Conservation (phyloP, 2,888 invertebrate species). For the Caenorhabditis becei region DNA sequence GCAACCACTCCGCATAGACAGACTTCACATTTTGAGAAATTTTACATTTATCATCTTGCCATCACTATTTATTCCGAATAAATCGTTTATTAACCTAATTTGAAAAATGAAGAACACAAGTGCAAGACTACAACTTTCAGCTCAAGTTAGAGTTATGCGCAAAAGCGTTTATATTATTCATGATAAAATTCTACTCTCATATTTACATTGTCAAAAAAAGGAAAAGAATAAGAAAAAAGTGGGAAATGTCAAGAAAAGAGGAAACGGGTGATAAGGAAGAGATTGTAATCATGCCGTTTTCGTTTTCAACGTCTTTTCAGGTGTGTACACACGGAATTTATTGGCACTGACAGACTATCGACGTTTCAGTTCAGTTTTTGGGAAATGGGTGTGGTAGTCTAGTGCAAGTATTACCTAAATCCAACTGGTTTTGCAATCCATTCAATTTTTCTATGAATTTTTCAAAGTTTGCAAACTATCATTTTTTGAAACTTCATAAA, state of each 20-base stretch:
- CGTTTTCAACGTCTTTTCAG: slow-evolving; percentile 29
- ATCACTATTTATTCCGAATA: slow-evolving; percentile 56
- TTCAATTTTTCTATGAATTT: neutral
- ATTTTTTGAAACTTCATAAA: neutral
- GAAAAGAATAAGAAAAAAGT: slow-evolving; percentile 12
- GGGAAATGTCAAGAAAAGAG: slow-evolving; percentile 16
- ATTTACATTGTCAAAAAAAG: neutral
- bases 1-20: slow-evolving; percentile 42
- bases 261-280: slow-evolving; percentile 45
- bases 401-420: neutral
- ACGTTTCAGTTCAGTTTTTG: slow-evolving; percentile 9
- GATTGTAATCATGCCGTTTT: slow-evolving; percentile 31
- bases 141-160: no score
- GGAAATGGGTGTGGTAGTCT: neutral
- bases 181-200: no score
- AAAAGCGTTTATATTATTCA: no score
- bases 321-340: slow-evolving; percentile 40
- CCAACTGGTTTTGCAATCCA: neutral
- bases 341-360: neutral
- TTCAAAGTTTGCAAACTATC: no score
- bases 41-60: slow-evolving; percentile 60
- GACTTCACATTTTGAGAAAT: slow-evolving; percentile 11
- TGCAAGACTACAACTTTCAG: no score
- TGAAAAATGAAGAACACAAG: neutral
- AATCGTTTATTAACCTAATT: slow-evolving; percentile 29